Evolutionary conservation across 2,797 vertebrate genomes (phyloP), one percentile per base, ranked within the genome.

Genomic region (Semotilus atromaculatus): DNA sequence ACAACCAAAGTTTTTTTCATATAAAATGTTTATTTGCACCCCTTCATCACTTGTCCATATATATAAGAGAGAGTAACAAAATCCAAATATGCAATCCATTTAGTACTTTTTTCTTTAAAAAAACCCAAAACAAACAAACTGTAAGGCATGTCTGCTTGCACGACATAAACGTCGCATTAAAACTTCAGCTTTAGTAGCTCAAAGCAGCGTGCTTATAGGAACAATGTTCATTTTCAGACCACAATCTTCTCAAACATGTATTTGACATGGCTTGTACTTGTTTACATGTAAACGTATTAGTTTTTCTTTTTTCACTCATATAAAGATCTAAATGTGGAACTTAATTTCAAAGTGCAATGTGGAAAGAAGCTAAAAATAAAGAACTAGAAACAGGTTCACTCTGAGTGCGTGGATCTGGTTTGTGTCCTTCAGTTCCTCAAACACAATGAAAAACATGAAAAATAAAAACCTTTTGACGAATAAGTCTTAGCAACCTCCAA

Each of bases 21-120:
- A 93, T 93, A 93, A 95, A 95, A 93, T 90, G 87, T 95, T 95
- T 95, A 93, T 94, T 95, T 92, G 92, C 91, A 93, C 91, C 89
- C 85, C 62, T 84, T 87, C 85, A 82, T 88, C 80, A 87, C 86
- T 89, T 83, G 92, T 95, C 92, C 91, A 92, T 95, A 95, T 95
- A 95, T 95, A 96, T 93, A 96, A 95, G 93, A 95, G 94, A 94
- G 93, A 93, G 93, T 95, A 96, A 95, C 92, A 96, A 96, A 95
- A 95, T 93, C 93, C 94, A 93, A 94, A 94, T 94, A 94, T 94
- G 94, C 94, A 94, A 94, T 94, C 92, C 90, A 93, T 93, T 95
- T 88, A 91, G 78, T 81, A 58, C 34, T 79, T 67, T 58, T 60
- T 53, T 92, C 84, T 91, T 93, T 92, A 89, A 92, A 93, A 94